phyloP scores from a whole-genome alignment of 2,113 vertebrate genomes.

The Paracanthobrama guichenoti region DNA sequence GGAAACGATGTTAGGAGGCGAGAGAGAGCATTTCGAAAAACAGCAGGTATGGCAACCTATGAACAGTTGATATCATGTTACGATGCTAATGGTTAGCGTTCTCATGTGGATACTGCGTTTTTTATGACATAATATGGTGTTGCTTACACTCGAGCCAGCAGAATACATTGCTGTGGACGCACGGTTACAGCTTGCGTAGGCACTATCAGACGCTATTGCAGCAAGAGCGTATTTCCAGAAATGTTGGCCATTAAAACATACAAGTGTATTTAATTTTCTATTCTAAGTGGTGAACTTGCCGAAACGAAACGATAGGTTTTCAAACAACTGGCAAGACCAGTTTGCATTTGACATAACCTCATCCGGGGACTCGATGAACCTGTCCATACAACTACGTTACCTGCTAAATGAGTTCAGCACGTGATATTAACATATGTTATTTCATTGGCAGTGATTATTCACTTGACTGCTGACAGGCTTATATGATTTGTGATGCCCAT shows the following conservation, averaged over 20 bases:
- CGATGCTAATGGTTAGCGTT: slow-evolving; percentile 10
- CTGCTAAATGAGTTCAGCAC: not conserved
- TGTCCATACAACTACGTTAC: not conserved
- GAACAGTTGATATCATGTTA: not conserved
- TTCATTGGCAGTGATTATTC: not conserved
- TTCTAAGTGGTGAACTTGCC: not conserved
- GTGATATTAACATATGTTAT: not conserved
- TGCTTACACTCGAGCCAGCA: too few species aligned
- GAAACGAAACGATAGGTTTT: not conserved
- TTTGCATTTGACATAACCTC: not conserved
- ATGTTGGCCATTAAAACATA: not conserved
- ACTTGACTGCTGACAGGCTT: not conserved
- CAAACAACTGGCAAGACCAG: slow-evolving; percentile 17
- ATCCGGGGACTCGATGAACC: slow-evolving; percentile 14
- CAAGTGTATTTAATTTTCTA: too few species aligned
- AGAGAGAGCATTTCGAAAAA: slow-evolving; percentile 92
- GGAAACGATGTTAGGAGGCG: slow-evolving; percentile 85
- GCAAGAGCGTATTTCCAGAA: not conserved
- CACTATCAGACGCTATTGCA: not conserved
- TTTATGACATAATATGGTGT: not conserved
- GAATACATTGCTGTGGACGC: not conserved
- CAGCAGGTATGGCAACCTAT: slow-evolving; percentile 80
- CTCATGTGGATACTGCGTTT: not conserved
- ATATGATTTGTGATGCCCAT: not conserved
- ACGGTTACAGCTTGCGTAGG: slow-evolving; percentile 1